Conservation (phyloP, 2,888 invertebrate species). For the Carpatolechia fugitivella region DNA sequence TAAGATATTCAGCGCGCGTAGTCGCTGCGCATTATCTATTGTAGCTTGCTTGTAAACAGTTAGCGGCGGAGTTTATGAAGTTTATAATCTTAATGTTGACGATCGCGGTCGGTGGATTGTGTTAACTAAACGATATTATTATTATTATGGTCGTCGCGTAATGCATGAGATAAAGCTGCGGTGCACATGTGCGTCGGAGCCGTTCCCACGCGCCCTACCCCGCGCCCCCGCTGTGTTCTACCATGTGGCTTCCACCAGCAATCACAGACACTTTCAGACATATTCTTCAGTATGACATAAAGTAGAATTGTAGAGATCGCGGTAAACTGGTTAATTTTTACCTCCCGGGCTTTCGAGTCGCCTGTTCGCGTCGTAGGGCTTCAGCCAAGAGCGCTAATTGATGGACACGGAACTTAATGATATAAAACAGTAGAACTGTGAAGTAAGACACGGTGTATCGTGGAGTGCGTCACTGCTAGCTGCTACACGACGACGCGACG, state of each 20-base stretch:
- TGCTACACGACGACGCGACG: not conserved
- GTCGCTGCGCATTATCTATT: not conserved
- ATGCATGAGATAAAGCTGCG: slow-evolving; percentile 72
- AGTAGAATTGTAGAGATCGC: slow-evolving; percentile 15
- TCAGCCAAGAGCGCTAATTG: slow-evolving; percentile 67
- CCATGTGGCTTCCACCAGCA: slow-evolving; percentile 63
- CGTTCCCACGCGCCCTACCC: slow-evolving; percentile 64
- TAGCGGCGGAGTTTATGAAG: slow-evolving; percentile 33
- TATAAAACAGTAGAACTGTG: slow-evolving; percentile 48
- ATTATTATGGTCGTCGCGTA: slow-evolving; percentile 63
- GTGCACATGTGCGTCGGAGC: slow-evolving; percentile 66
- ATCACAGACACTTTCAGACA: slow-evolving; percentile 37
- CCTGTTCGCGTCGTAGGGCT: slow-evolving; percentile 62
- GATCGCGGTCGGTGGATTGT: slow-evolving; percentile 53
- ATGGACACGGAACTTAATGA: slow-evolving; percentile 68
- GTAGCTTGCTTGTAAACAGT: slow-evolving; percentile 29
- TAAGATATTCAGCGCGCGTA: no score
- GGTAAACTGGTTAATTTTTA: slow-evolving; percentile 37
- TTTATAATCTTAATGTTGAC: slow-evolving; percentile 51
- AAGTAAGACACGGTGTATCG: slow-evolving; percentile 28
- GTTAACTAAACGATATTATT: slow-evolving; percentile 68
- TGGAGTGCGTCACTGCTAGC: no score
- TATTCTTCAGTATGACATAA: not conserved
- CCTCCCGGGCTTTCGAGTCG: slow-evolving; percentile 65
- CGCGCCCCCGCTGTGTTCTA: slow-evolving; percentile 38